Evolutionary conservation across 2,797 vertebrate species (phyloP).

Genomic region (Enteromius viviparus): DNA sequence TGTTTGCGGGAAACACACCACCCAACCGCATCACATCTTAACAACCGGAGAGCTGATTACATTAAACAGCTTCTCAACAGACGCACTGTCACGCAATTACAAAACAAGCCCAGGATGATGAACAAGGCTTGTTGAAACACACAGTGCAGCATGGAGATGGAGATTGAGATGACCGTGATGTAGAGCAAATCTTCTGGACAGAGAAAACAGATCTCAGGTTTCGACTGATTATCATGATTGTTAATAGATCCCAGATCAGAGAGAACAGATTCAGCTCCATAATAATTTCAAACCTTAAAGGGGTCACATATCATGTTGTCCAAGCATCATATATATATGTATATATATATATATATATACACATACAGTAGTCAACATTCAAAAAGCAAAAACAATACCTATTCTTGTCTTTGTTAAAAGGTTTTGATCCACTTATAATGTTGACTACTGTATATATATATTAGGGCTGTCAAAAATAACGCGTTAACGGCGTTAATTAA

Average conservation of each 20-base stretch:
- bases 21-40: conserved; percentile 19
- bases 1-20: conserved; percentile 37
- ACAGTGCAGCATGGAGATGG: neutral
- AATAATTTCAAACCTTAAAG: neutral
- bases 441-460: no score
- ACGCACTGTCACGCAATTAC: neutral
- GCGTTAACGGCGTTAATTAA: no score
- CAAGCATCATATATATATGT: no score
- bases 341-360: no score
- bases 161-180: neutral
- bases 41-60: neutral
- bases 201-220: neutral
- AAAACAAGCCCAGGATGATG: neutral
- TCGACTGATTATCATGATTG: neutral
- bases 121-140: neutral
- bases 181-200: neutral
- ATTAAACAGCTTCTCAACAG: neutral
- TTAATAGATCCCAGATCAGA: conserved; percentile 6
- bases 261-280: neutral
- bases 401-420: no score
- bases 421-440: no score
- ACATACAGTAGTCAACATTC: no score
- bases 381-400: no score
- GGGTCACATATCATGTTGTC: no score
- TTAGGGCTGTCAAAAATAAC: no score